A percentile compares a stretch with the other conserved stretches of the same genome.
Evolutionary conservation across 2,113 vertebrate species (phyloP).

Genomic region (Centropus bengalensis): DNA sequence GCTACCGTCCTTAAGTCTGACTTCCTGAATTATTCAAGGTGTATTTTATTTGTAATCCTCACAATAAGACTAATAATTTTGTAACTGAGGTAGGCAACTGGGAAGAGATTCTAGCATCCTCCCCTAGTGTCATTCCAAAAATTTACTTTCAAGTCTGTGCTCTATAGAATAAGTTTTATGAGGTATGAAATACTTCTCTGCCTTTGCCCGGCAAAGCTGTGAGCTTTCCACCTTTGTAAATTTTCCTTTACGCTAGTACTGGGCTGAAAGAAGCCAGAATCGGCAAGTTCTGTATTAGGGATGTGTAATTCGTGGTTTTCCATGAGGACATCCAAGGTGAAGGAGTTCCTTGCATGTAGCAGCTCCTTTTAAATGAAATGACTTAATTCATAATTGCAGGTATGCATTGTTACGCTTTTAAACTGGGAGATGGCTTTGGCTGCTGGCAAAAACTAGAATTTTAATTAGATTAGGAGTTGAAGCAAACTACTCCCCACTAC

Average conservation of each 20-base stretch:
- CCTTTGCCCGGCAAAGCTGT: background rate
- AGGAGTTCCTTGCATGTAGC: background rate
- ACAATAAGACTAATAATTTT: background rate
- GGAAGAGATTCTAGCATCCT: background rate
- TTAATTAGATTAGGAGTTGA: constrained; percentile 18
- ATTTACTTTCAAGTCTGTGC: background rate
- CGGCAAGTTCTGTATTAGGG: background rate
- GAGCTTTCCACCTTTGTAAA: background rate
- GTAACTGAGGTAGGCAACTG: background rate
- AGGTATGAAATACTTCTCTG: background rate
- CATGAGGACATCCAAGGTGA: background rate
- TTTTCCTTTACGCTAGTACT: background rate
- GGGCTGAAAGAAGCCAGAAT: background rate
- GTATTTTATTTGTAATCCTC: background rate
- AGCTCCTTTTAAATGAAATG: background rate
- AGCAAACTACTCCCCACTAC: background rate
- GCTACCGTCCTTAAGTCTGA: background rate
- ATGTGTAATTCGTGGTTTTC: background rate
- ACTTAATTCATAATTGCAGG: background rate
- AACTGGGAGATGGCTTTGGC: background rate
- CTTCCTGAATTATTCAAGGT: constrained; percentile 24
- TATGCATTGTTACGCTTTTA: background rate
- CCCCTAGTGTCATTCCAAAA: background rate
- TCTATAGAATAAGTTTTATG: background rate
- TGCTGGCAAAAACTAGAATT: constrained; percentile 24